Evolutionary conservation across 2,113 vertebrate genomes (phyloP), one percentile per base, ranked within the genome.

Genomic region (Rana temporaria): DNA sequence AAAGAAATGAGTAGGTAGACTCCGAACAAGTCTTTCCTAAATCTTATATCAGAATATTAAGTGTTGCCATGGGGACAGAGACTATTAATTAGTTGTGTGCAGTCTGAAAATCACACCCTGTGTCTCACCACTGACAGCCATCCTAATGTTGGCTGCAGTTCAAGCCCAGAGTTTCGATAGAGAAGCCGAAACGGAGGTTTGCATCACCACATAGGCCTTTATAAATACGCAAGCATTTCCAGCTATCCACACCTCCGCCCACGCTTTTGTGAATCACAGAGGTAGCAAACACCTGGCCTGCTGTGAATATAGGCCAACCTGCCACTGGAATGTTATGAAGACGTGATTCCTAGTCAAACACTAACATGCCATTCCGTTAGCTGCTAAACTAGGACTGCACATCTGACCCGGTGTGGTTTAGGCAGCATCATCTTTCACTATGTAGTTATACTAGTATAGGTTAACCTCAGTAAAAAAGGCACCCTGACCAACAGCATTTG

Each of bases 211-310:
- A 38, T 48, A 26, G 57, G 60, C 32, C 38, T 63, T 80, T 20
- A 64, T 34, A 62, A 30, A 66, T 15, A 38, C 14, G 59, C 22
- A 4, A 48, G 68, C 22, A 32, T 26, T 75, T n/a, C 60, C 80
- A 66, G 52, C 32, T 20, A 15, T 82, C 80, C 70, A 60, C 63
- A 67, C 80, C 80, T 82, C 60, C 80, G 60, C 71, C 80, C 80
- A 82, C 52, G 42, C 24, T 42, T 18, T 20, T n/a, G 52, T 75
- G 80, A 82, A 17, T 82, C 80, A 82, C 42, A 17, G 9, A 42
- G 30, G 62, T 26, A 24, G 52, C 18, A 68, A 59, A 82, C 80
- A 82, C 71, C 80, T 82, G 62, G 60, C 26, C 62, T 16, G 63
- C 48, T 60, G 74, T 4, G 17, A 2, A 73, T 78, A 53, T 19